Base-by-base conservation (phyloP, 2,113 vertebrate genomes). In the Martes martes region DNA sequence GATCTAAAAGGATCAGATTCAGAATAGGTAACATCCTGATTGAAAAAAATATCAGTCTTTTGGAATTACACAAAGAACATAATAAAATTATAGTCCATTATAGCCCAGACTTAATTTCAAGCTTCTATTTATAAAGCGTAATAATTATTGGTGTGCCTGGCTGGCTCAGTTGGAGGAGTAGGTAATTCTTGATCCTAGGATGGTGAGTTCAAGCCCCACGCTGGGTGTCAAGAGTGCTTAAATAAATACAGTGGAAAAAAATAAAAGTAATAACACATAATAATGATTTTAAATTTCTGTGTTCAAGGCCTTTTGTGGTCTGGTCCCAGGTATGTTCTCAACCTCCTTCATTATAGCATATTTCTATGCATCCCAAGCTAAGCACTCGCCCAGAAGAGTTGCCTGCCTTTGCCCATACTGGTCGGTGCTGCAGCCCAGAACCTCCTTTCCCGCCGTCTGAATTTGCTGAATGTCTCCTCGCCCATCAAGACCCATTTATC, bases 1-100 rank as follows among this genome's bases (percentile, higher is more conserved):
- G 14, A 71, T 78, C 39, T 95, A 95, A 86, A 93, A 94, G 61
- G 83, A 85, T 89, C 47, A 79, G 61, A 83, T 83, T 91, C 59
- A 85, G n/a, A 24, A 92, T 69, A 89, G 52, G 59, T 84, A 91
- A 79, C 45, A 93, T 85, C 39, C 55, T 59, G 2, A 0, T 42
- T 91, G 82, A 92, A 91, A n/a, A 95, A 80, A 95, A 4, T 73
- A 7, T 82, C 24, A 65, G 93, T 71, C 50, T 33, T 96, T 94
- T 82, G 36, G 45, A 91, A 96, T 92, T 79, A 73, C 23, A 65
- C 78, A 26, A 67, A 57, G 33, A 80, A 19, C 80, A 90, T 84
- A 89, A 79, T 84, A 88, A 78, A 76, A 7, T 57, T 52, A 52
- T 52, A 52, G 52, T 18, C 15, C 52, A 76, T 96, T 71, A 55